Conservation (phyloP, 2,888 invertebrate species). For the Siphlonurus alternatus region DNA sequence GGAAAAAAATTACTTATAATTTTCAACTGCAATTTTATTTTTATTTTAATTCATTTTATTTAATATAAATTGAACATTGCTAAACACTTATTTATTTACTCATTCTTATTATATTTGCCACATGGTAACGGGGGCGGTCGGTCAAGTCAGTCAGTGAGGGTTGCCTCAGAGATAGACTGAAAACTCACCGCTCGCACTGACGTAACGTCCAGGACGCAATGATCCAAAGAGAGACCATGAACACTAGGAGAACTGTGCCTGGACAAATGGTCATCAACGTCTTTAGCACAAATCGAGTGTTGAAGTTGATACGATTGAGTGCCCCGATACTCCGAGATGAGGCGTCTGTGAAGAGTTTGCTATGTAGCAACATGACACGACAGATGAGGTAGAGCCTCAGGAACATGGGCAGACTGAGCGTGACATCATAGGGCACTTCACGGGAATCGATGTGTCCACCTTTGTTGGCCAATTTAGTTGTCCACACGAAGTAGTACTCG, state of each 20-base stretch:
- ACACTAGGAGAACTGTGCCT: conserved; percentile 89
- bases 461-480: conserved; percentile 85
- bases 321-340: conserved; percentile 81
- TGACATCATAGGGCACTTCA: conserved; percentile 87
- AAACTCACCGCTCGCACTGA: conserved; percentile 89
- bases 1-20: no score
- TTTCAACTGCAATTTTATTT: no score
- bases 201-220: conserved; percentile 98
- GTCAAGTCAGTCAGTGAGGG: no score
- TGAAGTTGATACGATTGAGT: conserved; percentile 96
- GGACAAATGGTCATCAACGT: conserved; percentile 99
- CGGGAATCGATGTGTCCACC: conserved; percentile 41
- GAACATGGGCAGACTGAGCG: conserved; percentile 98
- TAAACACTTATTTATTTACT: no score
- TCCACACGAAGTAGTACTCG: conserved; percentile 91
- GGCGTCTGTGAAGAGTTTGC: conserved; percentile 98
- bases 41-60: no score
- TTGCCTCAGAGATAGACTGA: no score
- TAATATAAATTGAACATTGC: no score
- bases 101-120: no score
- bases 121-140: no score
- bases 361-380: conserved; percentile 98
- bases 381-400: conserved; percentile 97
- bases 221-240: conserved; percentile 99
- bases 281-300: conserved; percentile 90